Evolutionary conservation across 2,888 invertebrate genomes (phyloP).

Genomic region (Globia sparganii): DNA sequence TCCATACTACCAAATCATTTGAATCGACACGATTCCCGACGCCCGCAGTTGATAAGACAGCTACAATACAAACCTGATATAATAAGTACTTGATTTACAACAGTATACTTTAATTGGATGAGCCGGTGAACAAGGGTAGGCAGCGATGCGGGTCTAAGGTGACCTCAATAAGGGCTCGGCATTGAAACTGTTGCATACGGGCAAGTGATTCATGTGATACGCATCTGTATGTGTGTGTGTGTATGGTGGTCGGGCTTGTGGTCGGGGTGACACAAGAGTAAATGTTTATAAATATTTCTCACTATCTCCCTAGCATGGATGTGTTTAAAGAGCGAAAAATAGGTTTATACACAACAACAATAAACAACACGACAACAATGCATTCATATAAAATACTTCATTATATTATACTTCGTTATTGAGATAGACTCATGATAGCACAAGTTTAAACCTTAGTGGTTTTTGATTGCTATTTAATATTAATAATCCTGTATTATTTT

Average conservation of each 20-base stretch:
- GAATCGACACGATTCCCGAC: neutral
- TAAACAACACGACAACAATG: no score
- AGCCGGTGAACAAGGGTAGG: slow-evolving; percentile 41
- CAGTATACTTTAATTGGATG: slow-evolving; percentile 43
- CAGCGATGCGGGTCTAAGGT: slow-evolving; percentile 55
- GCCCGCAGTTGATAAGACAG: slow-evolving; percentile 24
- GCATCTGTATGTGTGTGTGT: slow-evolving; percentile 8
- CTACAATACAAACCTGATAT: slow-evolving; percentile 9
- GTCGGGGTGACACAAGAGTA: slow-evolving; percentile 23
- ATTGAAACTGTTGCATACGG: slow-evolving; percentile 46
- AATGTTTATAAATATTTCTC: slow-evolving; percentile 6
- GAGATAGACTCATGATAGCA: no score
- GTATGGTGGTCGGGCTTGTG: slow-evolving; percentile 20
- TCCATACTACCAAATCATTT: neutral
- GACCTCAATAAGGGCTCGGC: slow-evolving; percentile 55
- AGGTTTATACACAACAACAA: no score
- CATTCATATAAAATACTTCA: no score
- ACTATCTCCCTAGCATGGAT: neutral
- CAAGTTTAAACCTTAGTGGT: no score
- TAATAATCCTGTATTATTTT: no score
- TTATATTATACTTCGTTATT: no score
- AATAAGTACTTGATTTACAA: slow-evolving; percentile 49
- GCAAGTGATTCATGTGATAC: slow-evolving; percentile 32
- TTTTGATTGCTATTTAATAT: no score
- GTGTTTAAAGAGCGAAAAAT: no score